Conservation (phyloP, 2,888 invertebrate species). For the Nebria salina region DNA sequence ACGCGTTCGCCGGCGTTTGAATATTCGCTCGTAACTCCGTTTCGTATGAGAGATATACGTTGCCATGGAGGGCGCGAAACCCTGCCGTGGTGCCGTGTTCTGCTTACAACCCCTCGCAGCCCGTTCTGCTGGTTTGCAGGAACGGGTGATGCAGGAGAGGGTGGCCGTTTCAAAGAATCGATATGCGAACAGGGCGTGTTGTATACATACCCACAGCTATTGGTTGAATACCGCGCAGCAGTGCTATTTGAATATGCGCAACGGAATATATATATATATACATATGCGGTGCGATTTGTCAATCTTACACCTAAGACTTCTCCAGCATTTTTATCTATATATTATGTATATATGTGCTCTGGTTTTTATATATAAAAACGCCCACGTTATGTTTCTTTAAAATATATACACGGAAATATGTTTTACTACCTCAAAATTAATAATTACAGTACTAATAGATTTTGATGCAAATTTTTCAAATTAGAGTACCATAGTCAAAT, state of each 20-base stretch:
- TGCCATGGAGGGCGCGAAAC: conserved; percentile 17
- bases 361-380: conserved; percentile 11
- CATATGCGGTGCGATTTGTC: neutral
- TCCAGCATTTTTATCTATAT: conserved; percentile 10
- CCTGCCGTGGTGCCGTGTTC: conserved; percentile 2
- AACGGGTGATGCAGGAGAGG: conserved; percentile 22
- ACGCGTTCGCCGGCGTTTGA: neutral
- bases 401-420: neutral
- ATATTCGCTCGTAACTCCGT: conserved; percentile 38
- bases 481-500: too few relatives aligned
- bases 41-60: conserved; percentile 40
- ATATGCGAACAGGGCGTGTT: conserved; percentile 47
- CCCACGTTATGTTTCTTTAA: neutral
- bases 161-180: conserved; percentile 36
- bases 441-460: too few relatives aligned
- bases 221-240: conserved; percentile 50
- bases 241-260: conserved; percentile 53
- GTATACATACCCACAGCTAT: conserved; percentile 42
- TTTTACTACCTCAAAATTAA: neutral
- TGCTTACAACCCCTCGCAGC: neutral
- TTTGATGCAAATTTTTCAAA: too few relatives aligned
- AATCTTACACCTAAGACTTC: neutral
- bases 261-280: conserved; percentile 8
- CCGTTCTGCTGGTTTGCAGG: neutral
- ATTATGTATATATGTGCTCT: neutral